Evolutionary conservation across 2,113 vertebrate genomes (phyloP).

Genomic region (Suncus etruscus): DNA sequence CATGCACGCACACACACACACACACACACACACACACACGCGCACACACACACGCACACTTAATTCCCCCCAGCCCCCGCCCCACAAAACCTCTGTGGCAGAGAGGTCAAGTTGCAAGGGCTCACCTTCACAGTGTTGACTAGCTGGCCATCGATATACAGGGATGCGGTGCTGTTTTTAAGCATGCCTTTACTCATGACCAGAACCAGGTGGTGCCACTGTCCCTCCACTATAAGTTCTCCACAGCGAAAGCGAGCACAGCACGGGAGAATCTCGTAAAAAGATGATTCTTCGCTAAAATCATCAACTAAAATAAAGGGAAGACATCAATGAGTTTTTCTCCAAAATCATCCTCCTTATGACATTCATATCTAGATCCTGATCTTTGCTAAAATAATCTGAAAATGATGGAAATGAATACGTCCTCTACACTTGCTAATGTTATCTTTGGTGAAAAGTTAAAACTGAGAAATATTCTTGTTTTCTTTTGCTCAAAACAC

Average conservation of each 20-base stretch:
- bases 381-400: not conserved
- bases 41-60: rapidly evolving
- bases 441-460: not conserved
- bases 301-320: conserved; percentile 91
- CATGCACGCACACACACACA: too few relatives aligned
- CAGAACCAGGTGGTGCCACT: conserved; percentile 98
- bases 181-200: conserved; percentile 99
- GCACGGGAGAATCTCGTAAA: conserved; percentile 98
- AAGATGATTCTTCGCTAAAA: conserved; percentile 96
- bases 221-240: conserved; percentile 96
- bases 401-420: conserved; percentile 5
- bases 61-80: too few relatives aligned
- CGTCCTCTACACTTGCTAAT: not conserved
- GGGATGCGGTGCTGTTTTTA: conserved; percentile 97
- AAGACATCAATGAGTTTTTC: conserved; percentile 7
- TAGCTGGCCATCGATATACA: conserved; percentile 97
- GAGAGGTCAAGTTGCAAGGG: too few relatives aligned
- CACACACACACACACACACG: too few relatives aligned
- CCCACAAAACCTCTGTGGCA: too few relatives aligned
- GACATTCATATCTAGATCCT: not conserved
- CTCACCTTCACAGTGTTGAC: conserved; percentile 96
- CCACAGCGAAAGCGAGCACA: conserved; percentile 97
- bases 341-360: not conserved
- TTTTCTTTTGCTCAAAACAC: conserved; percentile 25
- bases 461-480: not conserved